Percentiles rank a stretch among this genome's conserved stretches.
Conservation (phyloP, 2,113 vertebrate genomes). For the Equus przewalskii region DNA sequence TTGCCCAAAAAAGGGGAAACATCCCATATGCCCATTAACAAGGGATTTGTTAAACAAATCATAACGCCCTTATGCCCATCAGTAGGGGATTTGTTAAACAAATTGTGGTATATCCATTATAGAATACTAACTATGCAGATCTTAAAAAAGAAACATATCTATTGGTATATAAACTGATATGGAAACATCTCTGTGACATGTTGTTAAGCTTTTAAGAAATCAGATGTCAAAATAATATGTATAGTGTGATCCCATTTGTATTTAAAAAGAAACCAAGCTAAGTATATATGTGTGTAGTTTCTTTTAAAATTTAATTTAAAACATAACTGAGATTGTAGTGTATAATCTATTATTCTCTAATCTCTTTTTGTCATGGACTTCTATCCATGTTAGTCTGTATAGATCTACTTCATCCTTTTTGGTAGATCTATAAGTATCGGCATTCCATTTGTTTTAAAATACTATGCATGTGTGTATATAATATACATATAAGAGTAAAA, state of each 20-base stretch:
- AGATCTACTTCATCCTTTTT: neutral
- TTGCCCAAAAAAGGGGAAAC: neutral
- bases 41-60: neutral
- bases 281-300: neutral
- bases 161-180: neutral
- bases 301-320: slow-evolving; percentile 31
- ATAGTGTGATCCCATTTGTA: neutral
- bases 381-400: neutral
- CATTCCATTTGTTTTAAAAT: neutral
- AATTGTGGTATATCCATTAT: neutral
- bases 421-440: neutral
- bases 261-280: neutral
- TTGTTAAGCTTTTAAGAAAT: neutral
- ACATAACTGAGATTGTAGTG: neutral
- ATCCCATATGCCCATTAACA: neutral
- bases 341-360: neutral
- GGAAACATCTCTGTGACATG: neutral
- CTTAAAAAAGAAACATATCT: neutral
- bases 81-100: neutral
- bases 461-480: neutral
- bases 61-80: neutral
- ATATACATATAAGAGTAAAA: neutral
- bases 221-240: neutral
- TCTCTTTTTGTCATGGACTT: neutral
- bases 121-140: neutral